phyloP scores from a whole-genome alignment of 2,113 vertebrate genomes.

The Centropus bengalensis region DNA sequence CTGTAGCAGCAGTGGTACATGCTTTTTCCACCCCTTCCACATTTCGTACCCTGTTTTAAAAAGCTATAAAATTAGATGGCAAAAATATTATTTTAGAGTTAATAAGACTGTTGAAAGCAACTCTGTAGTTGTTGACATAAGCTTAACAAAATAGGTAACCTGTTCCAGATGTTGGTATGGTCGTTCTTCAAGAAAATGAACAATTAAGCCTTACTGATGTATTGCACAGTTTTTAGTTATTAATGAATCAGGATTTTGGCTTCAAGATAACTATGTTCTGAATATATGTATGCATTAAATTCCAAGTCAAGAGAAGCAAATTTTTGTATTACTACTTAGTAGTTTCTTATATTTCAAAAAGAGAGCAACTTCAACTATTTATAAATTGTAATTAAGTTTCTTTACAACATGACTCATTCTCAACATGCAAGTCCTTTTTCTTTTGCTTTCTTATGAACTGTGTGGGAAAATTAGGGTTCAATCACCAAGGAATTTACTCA shows the following conservation, averaged over 20 bases:
- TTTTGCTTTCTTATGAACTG: constrained; percentile 59
- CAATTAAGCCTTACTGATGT: background rate
- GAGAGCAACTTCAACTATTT: constrained; percentile 68
- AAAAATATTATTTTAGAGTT: background rate
- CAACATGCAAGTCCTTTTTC: constrained; percentile 61
- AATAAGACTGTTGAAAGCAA: background rate
- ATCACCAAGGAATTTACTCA: constrained; percentile 58
- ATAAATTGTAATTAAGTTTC: constrained; percentile 69
- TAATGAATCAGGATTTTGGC: constrained; percentile 7
- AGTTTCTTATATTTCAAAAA: constrained; percentile 52
- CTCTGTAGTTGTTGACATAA: background rate
- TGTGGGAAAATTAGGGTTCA: constrained; percentile 68
- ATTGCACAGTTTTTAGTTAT: background rate
- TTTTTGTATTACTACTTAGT: background rate
- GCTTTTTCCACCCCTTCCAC: background rate
- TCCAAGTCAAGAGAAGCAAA: constrained; percentile 27
- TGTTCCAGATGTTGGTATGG: background rate
- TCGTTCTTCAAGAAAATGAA: background rate
- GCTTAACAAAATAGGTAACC: background rate
- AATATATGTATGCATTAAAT: background rate
- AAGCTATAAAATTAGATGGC: background rate
- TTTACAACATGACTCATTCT: constrained; percentile 66
- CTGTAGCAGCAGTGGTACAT: background rate
- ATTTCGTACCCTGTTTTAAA: background rate
- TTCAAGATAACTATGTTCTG: background rate